Conservation (phyloP, 2,797 vertebrate genomes). For the Rallus crepitans region DNA sequence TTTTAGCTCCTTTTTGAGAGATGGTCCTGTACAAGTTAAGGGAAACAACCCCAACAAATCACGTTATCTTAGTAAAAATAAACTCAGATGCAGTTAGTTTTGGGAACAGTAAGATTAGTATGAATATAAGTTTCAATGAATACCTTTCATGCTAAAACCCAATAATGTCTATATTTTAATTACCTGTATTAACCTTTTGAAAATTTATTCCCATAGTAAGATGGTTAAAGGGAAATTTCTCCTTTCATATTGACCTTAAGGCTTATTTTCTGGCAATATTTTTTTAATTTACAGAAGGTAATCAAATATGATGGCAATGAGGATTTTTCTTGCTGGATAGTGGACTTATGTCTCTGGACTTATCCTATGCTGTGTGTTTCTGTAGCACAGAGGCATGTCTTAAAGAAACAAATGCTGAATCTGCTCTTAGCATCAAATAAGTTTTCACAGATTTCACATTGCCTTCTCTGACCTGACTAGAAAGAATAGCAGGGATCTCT, state of each 20-base stretch:
- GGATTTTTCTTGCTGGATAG: neutral
- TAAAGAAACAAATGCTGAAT: neutral
- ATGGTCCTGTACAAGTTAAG: neutral
- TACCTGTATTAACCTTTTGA: neutral
- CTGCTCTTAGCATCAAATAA: neutral
- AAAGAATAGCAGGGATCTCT: neutral
- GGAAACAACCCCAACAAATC: neutral
- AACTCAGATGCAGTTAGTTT: neutral
- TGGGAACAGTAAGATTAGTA: neutral
- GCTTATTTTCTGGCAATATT: neutral
- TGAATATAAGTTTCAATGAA: neutral
- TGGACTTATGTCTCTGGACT: neutral
- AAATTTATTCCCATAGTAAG: neutral
- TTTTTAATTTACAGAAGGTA: neutral
- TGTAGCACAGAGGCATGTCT: neutral
- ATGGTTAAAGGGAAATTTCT: neutral
- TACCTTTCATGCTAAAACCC: neutral
- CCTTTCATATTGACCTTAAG: neutral
- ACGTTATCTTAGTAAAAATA: neutral
- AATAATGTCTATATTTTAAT: neutral
- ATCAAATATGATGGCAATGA: neutral
- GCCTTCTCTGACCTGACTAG: slow-evolving; percentile 20
- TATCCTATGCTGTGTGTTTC: neutral
- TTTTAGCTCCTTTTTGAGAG: neutral
- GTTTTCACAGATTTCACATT: neutral